Conservation (phyloP, 2,797 vertebrate genomes). For the Fistularia commersonii region DNA sequence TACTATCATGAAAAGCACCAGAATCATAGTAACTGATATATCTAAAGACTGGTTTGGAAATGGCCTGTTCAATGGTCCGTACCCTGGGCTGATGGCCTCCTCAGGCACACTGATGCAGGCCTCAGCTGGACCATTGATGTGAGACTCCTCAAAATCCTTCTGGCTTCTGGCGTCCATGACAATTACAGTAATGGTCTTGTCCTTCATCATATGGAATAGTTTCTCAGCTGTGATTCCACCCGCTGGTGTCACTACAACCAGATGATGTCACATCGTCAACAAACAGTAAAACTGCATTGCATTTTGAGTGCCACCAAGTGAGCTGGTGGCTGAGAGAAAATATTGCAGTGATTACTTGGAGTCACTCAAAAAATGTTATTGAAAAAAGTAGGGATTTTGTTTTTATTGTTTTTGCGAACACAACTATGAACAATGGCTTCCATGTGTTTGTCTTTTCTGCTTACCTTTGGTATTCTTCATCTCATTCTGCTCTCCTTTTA, state of each 20-base stretch:
- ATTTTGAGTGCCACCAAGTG: not conserved
- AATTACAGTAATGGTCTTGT: slow-evolving; percentile 80
- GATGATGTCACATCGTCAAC: slow-evolving; percentile 5
- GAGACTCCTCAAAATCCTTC: slow-evolving; percentile 88
- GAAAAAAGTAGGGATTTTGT: not conserved
- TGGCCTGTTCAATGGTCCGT: slow-evolving; percentile 23
- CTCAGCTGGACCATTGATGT: slow-evolving; percentile 79
- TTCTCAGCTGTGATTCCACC: slow-evolving; percentile 87
- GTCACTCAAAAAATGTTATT: not conserved
- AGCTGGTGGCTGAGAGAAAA: not conserved
- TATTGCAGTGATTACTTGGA: not conserved
- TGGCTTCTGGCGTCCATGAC: slow-evolving; percentile 89
- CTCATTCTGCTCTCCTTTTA: slow-evolving; percentile 83
- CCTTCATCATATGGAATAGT: slow-evolving; percentile 89
- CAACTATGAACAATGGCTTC: not conserved
- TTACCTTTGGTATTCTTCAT: slow-evolving; percentile 79
- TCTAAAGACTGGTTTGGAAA: too few relatives aligned
- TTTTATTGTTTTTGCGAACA: not conserved
- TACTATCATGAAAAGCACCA: too few relatives aligned
- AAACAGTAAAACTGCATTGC: not conserved
- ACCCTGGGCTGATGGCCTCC: slow-evolving; percentile 92
- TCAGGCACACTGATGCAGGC: slow-evolving; percentile 86
- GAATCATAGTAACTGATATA: not conserved
- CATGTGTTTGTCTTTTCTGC: slow-evolving; percentile 7
- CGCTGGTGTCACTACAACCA: slow-evolving; percentile 43